Evolutionary conservation across 2,888 invertebrate species (phyloP), one percentile per base, ranked within the genome.

Genomic region (Drosophila testacea): DNA sequence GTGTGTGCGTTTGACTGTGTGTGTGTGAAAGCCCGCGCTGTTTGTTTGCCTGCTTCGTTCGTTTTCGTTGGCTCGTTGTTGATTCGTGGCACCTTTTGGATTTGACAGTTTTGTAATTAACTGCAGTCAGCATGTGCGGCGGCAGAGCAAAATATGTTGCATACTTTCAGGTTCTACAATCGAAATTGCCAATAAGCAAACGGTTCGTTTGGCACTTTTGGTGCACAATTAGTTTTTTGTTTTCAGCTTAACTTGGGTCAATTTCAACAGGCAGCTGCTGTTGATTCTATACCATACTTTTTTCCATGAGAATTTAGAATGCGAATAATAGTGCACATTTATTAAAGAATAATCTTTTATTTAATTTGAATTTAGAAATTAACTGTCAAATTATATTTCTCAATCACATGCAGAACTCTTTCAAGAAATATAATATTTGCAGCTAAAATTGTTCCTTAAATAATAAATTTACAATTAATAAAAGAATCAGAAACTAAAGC

Each of bases 31-130:
- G 48, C 47, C 60, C 63, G 55, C 59, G 52, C 65, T 69, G 69
- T 64, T 81, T 80, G 78, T 77, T 78, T 63, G 79, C 56, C 57
- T 50, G 70, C 73, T 67, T 76, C 66, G 68, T 73, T 77, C 70
- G 61, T 59, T 85, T 68, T 72, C 73, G 84, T 68, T 82, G 52
- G 70, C 67, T 72, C 72, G 81, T 77, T 81, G 81, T 77, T 81
- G 84, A 83, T 86, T 87, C 87, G 90, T 79, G 85, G 83, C 88
- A 88, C 86, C 89, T 90, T 88, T 90, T 92, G 92, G 91, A 89
- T 88, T 91, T 92, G 92, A 92, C 92, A 92, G 92, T 91, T 92
- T 92, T 90, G 91, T 92, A 92, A 92, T 92, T 92, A 92, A 92
- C 92, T 92, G 90, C 91, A 91, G 90, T 88, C 83, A 77, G 80